Base-by-base conservation (phyloP, 2,797 vertebrate species). In the Hyperoplus immaculatus region DNA sequence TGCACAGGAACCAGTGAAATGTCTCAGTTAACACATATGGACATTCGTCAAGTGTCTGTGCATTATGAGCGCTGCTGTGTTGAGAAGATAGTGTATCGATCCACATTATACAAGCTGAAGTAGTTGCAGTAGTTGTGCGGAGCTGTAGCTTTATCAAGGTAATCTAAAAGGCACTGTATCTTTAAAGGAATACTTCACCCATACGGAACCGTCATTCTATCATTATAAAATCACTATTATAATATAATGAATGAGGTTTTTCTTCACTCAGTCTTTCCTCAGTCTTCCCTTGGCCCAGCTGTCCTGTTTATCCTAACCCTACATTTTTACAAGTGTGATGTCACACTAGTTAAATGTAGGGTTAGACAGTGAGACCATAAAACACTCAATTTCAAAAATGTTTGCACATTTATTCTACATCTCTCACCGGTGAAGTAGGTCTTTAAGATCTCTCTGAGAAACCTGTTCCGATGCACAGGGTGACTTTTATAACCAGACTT, bases 71-170 rank as follows among this genome's bases (percentile, higher is more conserved):
- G 1, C 41, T 39, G 16, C 69, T 71, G 54, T 39, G 55, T 62
- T 63, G 64, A 71, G 71, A 55, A 16, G 29, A 53, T 58, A 69
- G 69, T 70, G 9, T 68, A 72, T 62, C 72, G 63, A 66, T 69
- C 73, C 68, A 78, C n/a, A 29, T 42, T 29, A 69, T 76, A 69
- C 50, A 2, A 36, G 69, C 68, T 4, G 15, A n/a, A 42, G 60
- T 61, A 38, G 82, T 39, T 14, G 1, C 72, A 36, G 49, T 85
- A 77, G 87, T 81, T 86, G 75, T 83, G 61, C 61, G 77, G 64
- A 73, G 75, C 60, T 82, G 82, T 81, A 72, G 70, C 62, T 79
- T 83, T 69, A 75, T 49, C 18, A 47, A 42, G 72, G 69, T 84
- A 69, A 80, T 87, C 72, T 67, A 53, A 80, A 70, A 77, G 59